These are phyloP conservation scores for Mythimna lalbum DNA, from an alignment of 2,888 invertebrate genomes.

Conservation along the genomic window DNA sequence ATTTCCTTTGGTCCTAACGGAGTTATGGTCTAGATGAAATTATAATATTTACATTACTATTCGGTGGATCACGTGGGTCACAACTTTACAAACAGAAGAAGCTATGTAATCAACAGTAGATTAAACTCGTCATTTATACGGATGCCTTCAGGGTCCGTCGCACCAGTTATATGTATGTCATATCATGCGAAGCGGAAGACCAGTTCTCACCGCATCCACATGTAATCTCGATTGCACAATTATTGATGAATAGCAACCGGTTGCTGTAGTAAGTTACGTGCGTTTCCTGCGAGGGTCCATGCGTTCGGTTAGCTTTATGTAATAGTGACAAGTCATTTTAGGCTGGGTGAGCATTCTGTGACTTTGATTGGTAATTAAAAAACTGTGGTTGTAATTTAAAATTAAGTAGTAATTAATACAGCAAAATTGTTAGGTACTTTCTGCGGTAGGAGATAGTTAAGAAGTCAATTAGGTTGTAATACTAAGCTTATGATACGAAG, in stretches of 20 bases:
- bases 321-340: conserved; percentile 37
- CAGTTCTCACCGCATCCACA: conserved; percentile 25
- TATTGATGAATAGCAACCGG: conserved; percentile 57
- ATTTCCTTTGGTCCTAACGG: no score
- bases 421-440: background rate
- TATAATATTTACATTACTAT: no score
- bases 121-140: background rate
- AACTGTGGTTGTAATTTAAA: conserved; percentile 19
- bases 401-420: conserved; percentile 2
- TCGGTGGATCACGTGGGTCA: background rate
- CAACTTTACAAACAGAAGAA: background rate
- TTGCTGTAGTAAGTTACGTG: conserved; percentile 47
- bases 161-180: conserved; percentile 11
- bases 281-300: conserved; percentile 47
- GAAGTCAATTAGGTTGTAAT: no score
- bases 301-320: conserved; percentile 37
- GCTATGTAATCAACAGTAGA: background rate
- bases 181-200: conserved; percentile 36
- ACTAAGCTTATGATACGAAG: no score
- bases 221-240: conserved; percentile 55
- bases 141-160: background rate
- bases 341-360: conserved; percentile 4
- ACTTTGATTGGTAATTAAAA: conserved; percentile 33
- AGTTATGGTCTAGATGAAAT: no score
- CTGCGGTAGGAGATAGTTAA: no score